Base-by-base conservation (phyloP, 2,113 vertebrate species). In the Prionailurus bengalensis region DNA sequence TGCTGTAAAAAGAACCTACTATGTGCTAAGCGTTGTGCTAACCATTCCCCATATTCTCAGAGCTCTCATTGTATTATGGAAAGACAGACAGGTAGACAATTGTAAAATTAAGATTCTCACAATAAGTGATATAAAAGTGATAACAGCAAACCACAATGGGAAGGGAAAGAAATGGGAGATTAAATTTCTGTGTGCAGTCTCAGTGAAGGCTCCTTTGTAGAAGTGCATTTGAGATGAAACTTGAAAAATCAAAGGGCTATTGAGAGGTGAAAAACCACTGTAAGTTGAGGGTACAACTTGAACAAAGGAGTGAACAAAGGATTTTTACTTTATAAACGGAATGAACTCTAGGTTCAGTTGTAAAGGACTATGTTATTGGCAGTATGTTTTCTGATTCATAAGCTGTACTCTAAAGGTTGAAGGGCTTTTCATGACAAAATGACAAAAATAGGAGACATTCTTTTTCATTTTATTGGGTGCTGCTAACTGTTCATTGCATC, bases 241-340 rank as follows among this genome's bases (percentile, higher is more conserved):
- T 68, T 79, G 51, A 95, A 73, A 84, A 68, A 76, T 42, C 45
- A 68, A 1, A 63, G 5, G 25, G 29, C n/a, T 70, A 70, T 85
- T 63, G 78, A 85, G 65, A 73, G 31, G 39, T 51, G 31, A 94
- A 90, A 97, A 71, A 68, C 70, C 4, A n/a, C 5, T 36, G 15
- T 7, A 63, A 73, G 27, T 2, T 45, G 45, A 86, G 17, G 23
- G 80, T 91, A 83, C 45, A 53, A 53, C 21, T 1, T 48, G 16
- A 84, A 51, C n/a, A n/a, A 23, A 71, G 17, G 27, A 76, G 4
- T 80, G 21, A 76, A 36, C 55, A 11, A 33, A 39, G 6, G 36
- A 65, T 63, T 89, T 94, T n/a, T 95, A 33, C n/a, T 85, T 83
- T 53, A 66, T 33, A 91, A 89, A 15, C 25, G 68, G 51, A 81